Evolutionary conservation across 2,888 invertebrate species (phyloP), one percentile per base, ranked within the genome.

Genomic region (Harpalus rubripes): DNA sequence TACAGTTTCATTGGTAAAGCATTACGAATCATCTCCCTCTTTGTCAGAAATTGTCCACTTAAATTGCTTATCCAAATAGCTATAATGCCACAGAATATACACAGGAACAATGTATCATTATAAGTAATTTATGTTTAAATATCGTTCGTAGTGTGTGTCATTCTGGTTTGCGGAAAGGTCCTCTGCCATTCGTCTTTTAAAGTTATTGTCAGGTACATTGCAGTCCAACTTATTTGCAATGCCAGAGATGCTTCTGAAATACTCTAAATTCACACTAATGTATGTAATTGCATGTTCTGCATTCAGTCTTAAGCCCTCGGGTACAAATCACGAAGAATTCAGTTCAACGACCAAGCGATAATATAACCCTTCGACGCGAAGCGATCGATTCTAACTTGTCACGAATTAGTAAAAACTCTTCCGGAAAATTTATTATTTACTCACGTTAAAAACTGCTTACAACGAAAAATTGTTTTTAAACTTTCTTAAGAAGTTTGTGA

Each of bases 361-460:
- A 52, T 52, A 52, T 12, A 52, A 52, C 8, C 44, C 44, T 32
- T 32, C 32, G 32, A 32, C 32, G 32, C 4, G 5, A 32, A 32
- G 32, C 32, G 32, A 63, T 63, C 26, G 63, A 63, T 63, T 63
- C 12, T 10, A 18, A 22, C 63, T 63, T 68, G 68, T 68, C 68
- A 68, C 68, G 68, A 68, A 68, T 68, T 68, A 68, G 39, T 39
- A 68, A 39, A 41, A 39, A 15, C 15, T 68, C 32, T 68, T 15
- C 5, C 41, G 68, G 6, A 65, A 65, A 68, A 68, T 68, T 68
- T 26, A 68, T 68, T 68, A 15, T 68, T 32, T 68, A 39, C 15
- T 7, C n/a, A 39, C 15, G 15, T 15, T 32, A 39, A 68, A 39
- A 68, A 68, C 68, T 68, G 15, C 26, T 32, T 68, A 68, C 68